Evolutionary conservation across 1,140 invertebrate genomes (phyloP).

Genomic region (Heterodera schachtii): DNA sequence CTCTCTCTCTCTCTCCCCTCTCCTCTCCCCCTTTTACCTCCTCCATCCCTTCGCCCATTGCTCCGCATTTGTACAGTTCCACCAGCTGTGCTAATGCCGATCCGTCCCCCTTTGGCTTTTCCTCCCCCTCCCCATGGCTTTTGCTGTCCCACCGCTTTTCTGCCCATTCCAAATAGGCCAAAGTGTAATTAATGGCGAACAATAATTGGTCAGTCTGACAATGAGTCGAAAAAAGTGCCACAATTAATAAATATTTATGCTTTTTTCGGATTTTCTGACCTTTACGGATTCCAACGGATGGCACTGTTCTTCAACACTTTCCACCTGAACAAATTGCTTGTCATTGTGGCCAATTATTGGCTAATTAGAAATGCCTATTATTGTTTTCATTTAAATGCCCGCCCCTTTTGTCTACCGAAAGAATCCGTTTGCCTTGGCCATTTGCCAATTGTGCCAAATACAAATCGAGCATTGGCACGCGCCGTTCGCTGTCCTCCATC

Average conservation of each 20-base stretch:
- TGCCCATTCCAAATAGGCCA: conserved; percentile 50
- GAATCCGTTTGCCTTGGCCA: conserved; percentile 44
- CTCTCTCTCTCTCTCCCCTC: neutral
- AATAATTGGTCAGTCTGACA: conserved; percentile 33
- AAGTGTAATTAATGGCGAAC: conserved; percentile 53
- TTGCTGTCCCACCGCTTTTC: conserved; percentile 24
- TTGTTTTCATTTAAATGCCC: neutral
- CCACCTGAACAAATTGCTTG: conserved; percentile 24
- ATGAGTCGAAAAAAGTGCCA: conserved; percentile 11
- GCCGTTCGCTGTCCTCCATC: neutral
- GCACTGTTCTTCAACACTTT: conserved; percentile 46
- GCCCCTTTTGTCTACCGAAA: conserved; percentile 18
- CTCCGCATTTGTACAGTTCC: conserved; percentile 41
- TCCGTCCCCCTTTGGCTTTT: neutral
- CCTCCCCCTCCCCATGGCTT: neutral
- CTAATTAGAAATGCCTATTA: no score
- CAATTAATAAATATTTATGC: no score
- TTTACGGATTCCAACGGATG: conserved; percentile 46
- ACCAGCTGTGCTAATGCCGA: conserved; percentile 33
- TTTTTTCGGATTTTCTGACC: neutral
- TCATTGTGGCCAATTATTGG: no score
- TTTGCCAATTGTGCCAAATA: conserved; percentile 43
- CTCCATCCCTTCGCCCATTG: conserved; percentile 18
- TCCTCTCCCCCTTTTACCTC: neutral
- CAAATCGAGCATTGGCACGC: conserved; percentile 43